Conservation (phyloP, 1,140 invertebrate species). For the Cryptotermes secundus region DNA sequence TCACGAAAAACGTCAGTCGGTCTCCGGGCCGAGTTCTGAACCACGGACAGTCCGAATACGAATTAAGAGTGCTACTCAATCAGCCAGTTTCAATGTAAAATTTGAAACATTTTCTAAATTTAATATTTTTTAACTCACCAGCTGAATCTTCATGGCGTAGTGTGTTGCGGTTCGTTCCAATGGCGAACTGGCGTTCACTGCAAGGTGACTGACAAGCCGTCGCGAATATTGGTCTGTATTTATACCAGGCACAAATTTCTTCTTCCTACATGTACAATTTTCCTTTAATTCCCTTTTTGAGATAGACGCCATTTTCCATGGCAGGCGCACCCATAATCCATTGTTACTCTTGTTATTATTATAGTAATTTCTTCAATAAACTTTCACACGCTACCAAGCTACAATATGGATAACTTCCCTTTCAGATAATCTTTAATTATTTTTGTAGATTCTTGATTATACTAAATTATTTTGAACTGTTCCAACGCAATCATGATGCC, state of each 20-base stretch:
- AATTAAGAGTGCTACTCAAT: too few relatives aligned
- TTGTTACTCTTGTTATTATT: neutral
- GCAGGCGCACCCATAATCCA: neutral
- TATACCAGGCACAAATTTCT: neutral
- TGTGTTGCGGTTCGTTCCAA: neutral
- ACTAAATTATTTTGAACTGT: neutral
- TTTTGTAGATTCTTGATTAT: neutral
- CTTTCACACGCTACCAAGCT: neutral
- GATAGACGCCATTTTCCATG: neutral
- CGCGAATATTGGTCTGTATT: neutral
- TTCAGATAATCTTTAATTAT: conserved; percentile 11
- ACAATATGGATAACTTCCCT: neutral
- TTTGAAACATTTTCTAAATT: too few relatives aligned
- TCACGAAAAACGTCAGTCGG: too few relatives aligned
- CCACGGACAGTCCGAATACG: too few relatives aligned
- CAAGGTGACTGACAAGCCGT: neutral
- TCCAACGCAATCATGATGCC: neutral
- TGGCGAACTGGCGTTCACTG: neutral
- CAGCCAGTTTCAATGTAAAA: too few relatives aligned
- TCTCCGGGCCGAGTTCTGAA: too few relatives aligned
- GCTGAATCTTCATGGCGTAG: neutral
- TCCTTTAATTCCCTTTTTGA: neutral
- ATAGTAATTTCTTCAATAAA: neutral
- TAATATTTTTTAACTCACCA: neutral
- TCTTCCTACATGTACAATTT: neutral